Percentiles rank a stretch among this genome's conserved stretches.
Conservation (phyloP, 92 coral and sea anemone genomes). For the Palythoa caribaeorum region DNA sequence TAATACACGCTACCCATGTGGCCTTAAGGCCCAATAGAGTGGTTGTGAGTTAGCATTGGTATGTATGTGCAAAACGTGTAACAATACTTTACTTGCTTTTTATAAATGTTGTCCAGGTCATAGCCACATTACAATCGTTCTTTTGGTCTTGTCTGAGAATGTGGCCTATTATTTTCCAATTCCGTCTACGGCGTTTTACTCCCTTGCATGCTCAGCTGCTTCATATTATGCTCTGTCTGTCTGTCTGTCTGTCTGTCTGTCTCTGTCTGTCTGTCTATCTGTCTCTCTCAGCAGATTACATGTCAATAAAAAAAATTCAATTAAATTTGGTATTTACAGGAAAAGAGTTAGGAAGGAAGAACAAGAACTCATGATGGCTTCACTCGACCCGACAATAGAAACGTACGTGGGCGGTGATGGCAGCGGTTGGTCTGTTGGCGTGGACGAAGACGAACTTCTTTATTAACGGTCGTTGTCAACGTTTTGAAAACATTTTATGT, state of each 20-base stretch:
- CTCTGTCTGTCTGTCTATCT: neutral
- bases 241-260: neutral
- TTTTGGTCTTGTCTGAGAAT: no score
- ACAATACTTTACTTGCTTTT: no score
- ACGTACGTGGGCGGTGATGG: neutral
- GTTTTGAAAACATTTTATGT: neutral
- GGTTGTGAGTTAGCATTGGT: no score
- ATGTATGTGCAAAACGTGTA: no score
- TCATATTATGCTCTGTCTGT: no score
- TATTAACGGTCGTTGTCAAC: neutral
- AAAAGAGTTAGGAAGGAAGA: slow-evolving; percentile 13
- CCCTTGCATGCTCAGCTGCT: no score
- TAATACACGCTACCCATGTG: no score
- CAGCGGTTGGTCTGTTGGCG: slow-evolving; percentile 20
- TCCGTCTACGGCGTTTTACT: no score
- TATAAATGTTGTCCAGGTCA: no score
- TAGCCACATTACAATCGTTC: no score
- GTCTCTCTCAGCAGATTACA: neutral
- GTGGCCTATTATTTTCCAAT: neutral
- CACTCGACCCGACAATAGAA: neutral
- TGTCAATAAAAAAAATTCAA: neutral
- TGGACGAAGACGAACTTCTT: slow-evolving; percentile 5
- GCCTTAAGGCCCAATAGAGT: no score
- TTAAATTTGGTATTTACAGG: neutral
- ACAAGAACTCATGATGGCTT: slow-evolving; percentile 27